Conservation (phyloP, 2,113 vertebrate species). For the Chrysochloris asiatica region DNA sequence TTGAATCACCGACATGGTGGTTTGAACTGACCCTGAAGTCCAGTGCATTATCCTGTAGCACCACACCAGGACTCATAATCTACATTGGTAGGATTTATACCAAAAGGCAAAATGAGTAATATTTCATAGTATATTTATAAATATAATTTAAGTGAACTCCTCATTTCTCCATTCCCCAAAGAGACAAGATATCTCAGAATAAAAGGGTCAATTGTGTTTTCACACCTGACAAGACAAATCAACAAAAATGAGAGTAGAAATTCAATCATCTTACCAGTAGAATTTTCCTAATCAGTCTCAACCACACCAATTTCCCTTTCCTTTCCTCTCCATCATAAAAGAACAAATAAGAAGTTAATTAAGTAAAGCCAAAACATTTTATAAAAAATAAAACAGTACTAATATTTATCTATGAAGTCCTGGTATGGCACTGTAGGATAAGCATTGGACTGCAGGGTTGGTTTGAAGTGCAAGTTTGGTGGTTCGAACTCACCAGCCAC, state of each 20-base stretch:
- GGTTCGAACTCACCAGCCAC: too few species aligned
- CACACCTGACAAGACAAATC: background rate
- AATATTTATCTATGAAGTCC: background rate
- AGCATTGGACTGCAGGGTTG: too few species aligned
- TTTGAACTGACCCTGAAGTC: too few species aligned
- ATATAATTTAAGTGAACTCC: background rate
- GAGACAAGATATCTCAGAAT: background rate
- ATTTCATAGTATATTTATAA: background rate
- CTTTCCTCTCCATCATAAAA: background rate
- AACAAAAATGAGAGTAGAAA: background rate
- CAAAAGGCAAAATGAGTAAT: background rate
- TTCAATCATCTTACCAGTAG: background rate
- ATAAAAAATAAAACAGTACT: constrained; percentile 20
- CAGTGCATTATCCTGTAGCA: too few species aligned
- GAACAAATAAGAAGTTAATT: background rate
- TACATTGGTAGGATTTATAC: background rate
- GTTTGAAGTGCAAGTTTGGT: too few species aligned
- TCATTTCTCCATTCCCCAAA: background rate
- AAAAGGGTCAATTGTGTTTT: background rate
- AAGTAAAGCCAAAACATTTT: background rate
- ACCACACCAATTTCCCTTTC: background rate
- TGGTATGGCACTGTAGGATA: too few species aligned
- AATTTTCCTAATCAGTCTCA: background rate
- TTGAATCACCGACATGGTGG: too few species aligned
- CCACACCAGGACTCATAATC: background rate